Percentiles rank a stretch among this genome's conserved stretches.
Conservation (phyloP, 1,140 invertebrate genomes). For the Dendrolimus kikuchii region DNA sequence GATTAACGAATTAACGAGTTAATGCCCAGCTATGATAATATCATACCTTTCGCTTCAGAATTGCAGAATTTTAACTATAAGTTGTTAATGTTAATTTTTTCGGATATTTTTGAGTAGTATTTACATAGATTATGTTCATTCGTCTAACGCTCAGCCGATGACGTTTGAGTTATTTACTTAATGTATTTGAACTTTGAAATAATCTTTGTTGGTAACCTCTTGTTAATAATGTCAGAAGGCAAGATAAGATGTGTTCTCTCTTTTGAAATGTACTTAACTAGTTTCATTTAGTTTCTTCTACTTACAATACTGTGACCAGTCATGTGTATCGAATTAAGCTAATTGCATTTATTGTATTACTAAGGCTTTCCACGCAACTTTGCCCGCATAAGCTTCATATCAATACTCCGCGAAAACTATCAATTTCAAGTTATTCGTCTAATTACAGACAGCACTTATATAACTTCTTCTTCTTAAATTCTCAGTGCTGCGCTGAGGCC, state of each 20-base stretch:
- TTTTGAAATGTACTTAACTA: conserved; percentile 6
- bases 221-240: conserved; percentile 4
- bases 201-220: neutral
- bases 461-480: too few species aligned
- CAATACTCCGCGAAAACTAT: too few species aligned
- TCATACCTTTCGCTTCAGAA: too few species aligned
- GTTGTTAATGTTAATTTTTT: neutral
- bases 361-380: neutral
- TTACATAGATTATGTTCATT: too few species aligned
- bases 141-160: too few species aligned
- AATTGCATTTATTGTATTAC: conserved; percentile 5
- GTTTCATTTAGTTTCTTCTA: conserved; percentile 2
- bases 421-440: too few species aligned
- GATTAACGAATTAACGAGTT: too few species aligned
- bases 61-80: neutral
- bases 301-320: neutral
- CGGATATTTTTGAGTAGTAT: too few species aligned
- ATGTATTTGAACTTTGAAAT: neutral
- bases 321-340: neutral
- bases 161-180: neutral
- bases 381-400: too few species aligned
- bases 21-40: too few species aligned
- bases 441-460: too few species aligned
- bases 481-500: too few species aligned
- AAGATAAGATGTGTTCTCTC: conserved; percentile 2